Evolutionary conservation across 2,113 vertebrate genomes (phyloP).

Genomic region (Microtus montanus): DNA sequence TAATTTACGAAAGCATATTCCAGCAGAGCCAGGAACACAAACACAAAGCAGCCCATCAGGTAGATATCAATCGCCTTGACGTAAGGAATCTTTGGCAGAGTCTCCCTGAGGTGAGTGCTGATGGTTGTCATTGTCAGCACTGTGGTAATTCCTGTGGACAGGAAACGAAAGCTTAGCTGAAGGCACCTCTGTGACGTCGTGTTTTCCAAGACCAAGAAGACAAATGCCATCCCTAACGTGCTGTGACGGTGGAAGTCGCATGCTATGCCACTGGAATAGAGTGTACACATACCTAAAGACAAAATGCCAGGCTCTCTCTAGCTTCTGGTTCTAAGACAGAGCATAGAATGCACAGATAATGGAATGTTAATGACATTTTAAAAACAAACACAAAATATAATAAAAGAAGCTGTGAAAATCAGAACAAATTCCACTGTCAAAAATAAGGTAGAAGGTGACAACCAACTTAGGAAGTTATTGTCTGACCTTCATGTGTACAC

Average conservation of each 20-base stretch:
- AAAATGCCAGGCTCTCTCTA: neutral
- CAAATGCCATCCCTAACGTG: neutral
- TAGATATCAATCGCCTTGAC: constrained; percentile 97
- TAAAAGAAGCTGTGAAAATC: neutral
- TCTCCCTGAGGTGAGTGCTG: constrained; percentile 95
- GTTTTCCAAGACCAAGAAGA: neutral
- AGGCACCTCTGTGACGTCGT: too few relatives aligned
- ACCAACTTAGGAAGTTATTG: neutral
- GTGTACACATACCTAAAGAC: neutral
- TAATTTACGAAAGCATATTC: constrained; percentile 98
- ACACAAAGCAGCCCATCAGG: constrained; percentile 97
- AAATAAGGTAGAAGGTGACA: neutral
- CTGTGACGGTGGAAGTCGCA: neutral
- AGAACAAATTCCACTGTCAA: neutral
- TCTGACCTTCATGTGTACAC: neutral
- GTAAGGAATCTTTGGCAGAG: constrained; percentile 95
- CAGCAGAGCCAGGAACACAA: constrained; percentile 95
- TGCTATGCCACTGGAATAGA: neutral
- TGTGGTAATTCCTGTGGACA: constrained; percentile 91
- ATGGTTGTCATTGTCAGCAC: constrained; percentile 98
- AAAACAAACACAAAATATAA: neutral
- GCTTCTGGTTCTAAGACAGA: neutral
- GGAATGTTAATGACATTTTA: neutral
- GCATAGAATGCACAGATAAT: neutral
- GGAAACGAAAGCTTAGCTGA: constrained; percentile 22